A percentile compares a stretch with the other conserved stretches of the same genome.
Conservation (phyloP, 1,140 invertebrate species). For the Anastrepha ludens region DNA sequence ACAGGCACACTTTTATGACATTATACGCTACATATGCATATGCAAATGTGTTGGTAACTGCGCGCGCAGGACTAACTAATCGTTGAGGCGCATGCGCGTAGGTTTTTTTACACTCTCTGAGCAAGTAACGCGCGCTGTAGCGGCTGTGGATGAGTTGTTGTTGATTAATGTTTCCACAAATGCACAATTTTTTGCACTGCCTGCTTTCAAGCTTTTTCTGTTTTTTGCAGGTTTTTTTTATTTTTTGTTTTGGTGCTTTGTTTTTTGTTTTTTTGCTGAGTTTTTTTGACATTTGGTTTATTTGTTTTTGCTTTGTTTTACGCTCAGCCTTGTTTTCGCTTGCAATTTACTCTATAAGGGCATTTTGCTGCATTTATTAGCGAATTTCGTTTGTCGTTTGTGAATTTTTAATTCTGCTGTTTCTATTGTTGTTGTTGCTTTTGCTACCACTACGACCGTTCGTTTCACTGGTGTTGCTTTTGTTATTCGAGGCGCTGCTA, state of each 20-base stretch:
- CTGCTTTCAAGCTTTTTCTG: background rate
- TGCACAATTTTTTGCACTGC: background rate
- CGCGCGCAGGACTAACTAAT: slow-evolving; percentile 23
- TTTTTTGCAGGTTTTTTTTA: background rate
- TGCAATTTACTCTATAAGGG: slow-evolving; percentile 47
- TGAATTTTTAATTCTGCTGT: background rate
- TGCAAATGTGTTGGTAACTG: background rate
- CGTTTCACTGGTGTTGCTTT: slow-evolving; percentile 19
- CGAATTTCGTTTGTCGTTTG: background rate
- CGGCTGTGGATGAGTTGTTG: slow-evolving; percentile 6
- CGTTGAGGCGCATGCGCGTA: slow-evolving; percentile 19
- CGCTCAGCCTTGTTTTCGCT: slow-evolving; percentile 8
- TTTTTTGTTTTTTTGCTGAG: background rate
- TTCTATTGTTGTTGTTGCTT: slow-evolving; percentile 1
- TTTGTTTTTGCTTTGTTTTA: background rate
- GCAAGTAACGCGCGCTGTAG: background rate
- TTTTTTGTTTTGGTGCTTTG: background rate
- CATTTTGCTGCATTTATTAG: slow-evolving; percentile 17
- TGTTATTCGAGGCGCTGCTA: slow-evolving; percentile 9
- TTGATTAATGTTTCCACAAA: slow-evolving; percentile 6
- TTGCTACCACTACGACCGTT: background rate
- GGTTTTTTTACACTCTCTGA: background rate
- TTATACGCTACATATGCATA: background rate
- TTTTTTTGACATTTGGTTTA: background rate
- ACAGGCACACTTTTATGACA: background rate